Evolutionary conservation across 1,140 invertebrate genomes (phyloP), one percentile per base, ranked within the genome.

Genomic region (Mamestra configurata): DNA sequence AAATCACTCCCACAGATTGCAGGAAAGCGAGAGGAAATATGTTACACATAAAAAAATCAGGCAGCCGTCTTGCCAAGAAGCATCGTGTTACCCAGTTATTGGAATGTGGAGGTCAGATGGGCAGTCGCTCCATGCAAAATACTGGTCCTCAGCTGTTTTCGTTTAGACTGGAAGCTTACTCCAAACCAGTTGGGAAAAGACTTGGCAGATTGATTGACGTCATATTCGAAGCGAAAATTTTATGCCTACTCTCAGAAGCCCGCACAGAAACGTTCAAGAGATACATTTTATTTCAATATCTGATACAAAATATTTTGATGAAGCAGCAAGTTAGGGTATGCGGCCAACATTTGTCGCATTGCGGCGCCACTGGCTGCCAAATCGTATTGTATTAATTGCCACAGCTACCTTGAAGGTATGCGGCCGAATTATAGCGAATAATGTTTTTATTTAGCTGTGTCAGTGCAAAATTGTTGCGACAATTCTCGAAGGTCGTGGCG

Each of bases 361-460:
- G 84, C 84, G 80, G 82, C 72, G 71, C 76, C 10, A 51, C 31
- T 49, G 40, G 46, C 78, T 84, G 83, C 83, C 83, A 84, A 84
- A 40, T 82, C 53, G 40, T 79, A 73, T 79, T 78, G 57, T 84
- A 84, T 82, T 84, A 84, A 84, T 83, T 84, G 80, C 66, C 11
- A 70, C 11, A n/a, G 20, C 22, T 24, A 70, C 66, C 66, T 70
- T 35, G 27, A 27, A 70, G 66, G 66, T 70, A 70, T 31, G 15
- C 2, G 4, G 40, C 8, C 66, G 40, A 72, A 55, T 72, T 72
- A 72, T 37, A 72, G 27, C 18, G 10, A 72, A 55, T 72, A 72
- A 72, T 55, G 46, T 72, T 35, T 53, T 72, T 55, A 66, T 66
- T 66, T 40, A 4, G 35, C 61, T 13, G 1, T n/a, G 31, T 11